Evolutionary conservation across 2,113 vertebrate species (phyloP).

Genomic region (Todiramphus chloris): DNA sequence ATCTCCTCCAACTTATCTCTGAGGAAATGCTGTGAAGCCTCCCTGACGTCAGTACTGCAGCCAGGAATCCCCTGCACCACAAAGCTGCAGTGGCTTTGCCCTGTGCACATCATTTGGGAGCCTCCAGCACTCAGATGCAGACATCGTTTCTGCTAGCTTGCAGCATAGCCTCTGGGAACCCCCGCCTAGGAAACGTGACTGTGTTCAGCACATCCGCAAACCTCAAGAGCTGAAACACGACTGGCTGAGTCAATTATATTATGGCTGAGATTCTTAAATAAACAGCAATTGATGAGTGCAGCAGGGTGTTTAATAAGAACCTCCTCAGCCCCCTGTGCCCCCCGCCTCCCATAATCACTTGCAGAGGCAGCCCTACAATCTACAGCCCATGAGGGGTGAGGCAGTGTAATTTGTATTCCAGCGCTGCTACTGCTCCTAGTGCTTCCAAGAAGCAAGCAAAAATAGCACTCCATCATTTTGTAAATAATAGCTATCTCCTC

Average conservation of each 20-base stretch:
- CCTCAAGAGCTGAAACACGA: neutral
- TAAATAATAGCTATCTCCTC: slow-evolving; percentile 57
- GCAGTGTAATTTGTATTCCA: slow-evolving; percentile 15
- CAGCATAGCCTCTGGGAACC: neutral
- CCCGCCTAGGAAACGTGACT: neutral
- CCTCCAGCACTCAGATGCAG: neutral
- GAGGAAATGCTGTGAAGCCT: neutral
- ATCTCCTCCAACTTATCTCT: neutral
- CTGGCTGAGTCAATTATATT: neutral
- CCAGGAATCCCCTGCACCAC: slow-evolving; percentile 41
- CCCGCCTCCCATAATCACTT: neutral
- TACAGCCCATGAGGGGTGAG: neutral
- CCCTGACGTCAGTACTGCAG: slow-evolving; percentile 9
- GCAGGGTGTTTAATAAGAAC: neutral
- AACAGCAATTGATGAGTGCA: neutral
- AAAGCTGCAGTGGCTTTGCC: neutral
- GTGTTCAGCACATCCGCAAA: neutral
- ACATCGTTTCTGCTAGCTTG: neutral
- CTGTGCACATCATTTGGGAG: neutral
- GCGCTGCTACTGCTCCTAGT: slow-evolving; percentile 6
- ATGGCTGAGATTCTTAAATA: neutral
- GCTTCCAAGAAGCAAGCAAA: slow-evolving; percentile 59
- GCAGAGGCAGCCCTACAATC: neutral
- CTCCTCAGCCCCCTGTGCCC: neutral
- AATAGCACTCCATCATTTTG: slow-evolving; percentile 61